phyloP scores from a whole-genome alignment of 2,113 vertebrate species.

The Etheostoma cragini region DNA sequence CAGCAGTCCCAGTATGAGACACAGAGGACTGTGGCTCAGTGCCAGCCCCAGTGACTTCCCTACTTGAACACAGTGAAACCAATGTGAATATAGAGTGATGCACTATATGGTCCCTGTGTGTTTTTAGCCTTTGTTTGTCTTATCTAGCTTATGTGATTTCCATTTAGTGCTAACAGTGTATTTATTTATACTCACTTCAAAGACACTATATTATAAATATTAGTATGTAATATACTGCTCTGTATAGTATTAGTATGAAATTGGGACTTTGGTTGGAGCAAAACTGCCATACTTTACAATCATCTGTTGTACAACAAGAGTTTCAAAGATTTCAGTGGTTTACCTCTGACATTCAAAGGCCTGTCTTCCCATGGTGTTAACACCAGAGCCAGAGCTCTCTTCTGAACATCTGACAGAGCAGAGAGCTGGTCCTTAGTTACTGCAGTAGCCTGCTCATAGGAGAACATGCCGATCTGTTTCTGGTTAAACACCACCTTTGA shows the following conservation, averaged over 20 bases:
- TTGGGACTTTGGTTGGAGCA: neutral
- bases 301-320: neutral
- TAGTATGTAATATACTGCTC: neutral
- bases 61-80: conserved; percentile 60
- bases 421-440: conserved; percentile 76
- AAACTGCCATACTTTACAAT: neutral
- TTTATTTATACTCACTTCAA: neutral
- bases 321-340: neutral
- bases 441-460: conserved; percentile 84
- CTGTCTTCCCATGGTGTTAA: conserved; percentile 80
- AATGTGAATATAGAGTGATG: conserved; percentile 8
- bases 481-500: conserved; percentile 81
- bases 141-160: neutral
- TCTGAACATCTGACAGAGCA: conserved; percentile 74
- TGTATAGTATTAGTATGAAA: conserved; percentile 9
- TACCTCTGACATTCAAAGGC: conserved; percentile 80
- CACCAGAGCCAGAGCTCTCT: conserved; percentile 82
- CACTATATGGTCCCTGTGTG: conserved; percentile 14
- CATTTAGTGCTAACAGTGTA: neutral
- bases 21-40: conserved; percentile 62
- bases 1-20: conserved; percentile 75
- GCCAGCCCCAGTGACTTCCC: conserved; percentile 73
- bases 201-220: neutral
- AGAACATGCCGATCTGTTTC: conserved; percentile 82
- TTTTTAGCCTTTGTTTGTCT: neutral